Evolutionary conservation across 1,140 invertebrate genomes (phyloP).

Genomic region (Harlomillsia oculata): DNA sequence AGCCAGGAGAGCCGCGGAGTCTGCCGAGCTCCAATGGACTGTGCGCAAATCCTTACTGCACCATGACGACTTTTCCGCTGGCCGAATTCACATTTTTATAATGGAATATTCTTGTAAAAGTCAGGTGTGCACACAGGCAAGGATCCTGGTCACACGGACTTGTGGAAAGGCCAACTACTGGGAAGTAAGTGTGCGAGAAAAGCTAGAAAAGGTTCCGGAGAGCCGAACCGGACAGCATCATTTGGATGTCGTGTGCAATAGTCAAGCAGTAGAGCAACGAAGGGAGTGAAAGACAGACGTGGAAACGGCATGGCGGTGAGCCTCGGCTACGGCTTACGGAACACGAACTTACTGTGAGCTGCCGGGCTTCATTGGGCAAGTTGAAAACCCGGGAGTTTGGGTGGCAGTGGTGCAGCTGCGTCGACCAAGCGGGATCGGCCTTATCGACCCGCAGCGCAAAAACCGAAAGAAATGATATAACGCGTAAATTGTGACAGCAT

Average conservation of each 20-base stretch:
- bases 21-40: too few species aligned
- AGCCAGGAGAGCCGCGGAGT: too few species aligned
- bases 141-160: too few species aligned
- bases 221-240: neutral
- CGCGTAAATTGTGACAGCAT: conserved; percentile 34
- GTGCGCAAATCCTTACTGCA: neutral
- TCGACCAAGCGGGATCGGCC: conserved; percentile 23
- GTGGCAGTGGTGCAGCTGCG: conserved; percentile 4
- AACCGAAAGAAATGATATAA: conserved; percentile 35
- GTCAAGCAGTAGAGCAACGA: neutral
- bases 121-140: too few species aligned
- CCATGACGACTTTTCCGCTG: too few species aligned
- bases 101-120: too few species aligned
- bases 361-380: too few species aligned
- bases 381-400: conserved; percentile 12
- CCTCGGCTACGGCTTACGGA: neutral
- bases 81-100: too few species aligned
- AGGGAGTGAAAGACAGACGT: neutral
- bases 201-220: neutral
- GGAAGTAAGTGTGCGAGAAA: neutral
- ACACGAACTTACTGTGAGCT: too few species aligned
- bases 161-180: too few species aligned
- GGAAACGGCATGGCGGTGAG: conserved; percentile 6
- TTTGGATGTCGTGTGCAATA: too few species aligned
- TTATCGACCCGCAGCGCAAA: conserved; percentile 31